These are phyloP conservation scores for Oryzaephilus surinamensis DNA, from an alignment of 1,140 invertebrate genomes.

Conservation along the genomic window DNA sequence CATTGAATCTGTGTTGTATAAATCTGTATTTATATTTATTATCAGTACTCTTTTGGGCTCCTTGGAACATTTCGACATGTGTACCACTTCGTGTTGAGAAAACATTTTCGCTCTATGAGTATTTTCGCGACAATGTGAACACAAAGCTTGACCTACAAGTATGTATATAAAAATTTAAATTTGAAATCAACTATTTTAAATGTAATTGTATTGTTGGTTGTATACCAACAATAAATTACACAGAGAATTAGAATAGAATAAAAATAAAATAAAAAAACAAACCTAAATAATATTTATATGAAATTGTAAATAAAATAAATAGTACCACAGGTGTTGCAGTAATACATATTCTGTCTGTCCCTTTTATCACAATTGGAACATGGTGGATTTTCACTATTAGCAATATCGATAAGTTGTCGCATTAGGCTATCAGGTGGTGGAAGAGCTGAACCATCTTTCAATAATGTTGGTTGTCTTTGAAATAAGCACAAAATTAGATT, in stretches of 20 bases:
- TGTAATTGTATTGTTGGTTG: not conserved
- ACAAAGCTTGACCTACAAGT: slow-evolving; percentile 55
- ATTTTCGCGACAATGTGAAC: slow-evolving; percentile 55
- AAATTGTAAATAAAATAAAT: slow-evolving; percentile 1
- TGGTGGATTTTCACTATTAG: slow-evolving; percentile 55
- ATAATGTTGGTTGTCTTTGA: slow-evolving; percentile 44
- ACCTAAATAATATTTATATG: slow-evolving; percentile 3
- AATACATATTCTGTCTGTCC: slow-evolving; percentile 54
- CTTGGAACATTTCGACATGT: slow-evolving; percentile 57
- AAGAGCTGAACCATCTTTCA: slow-evolving; percentile 48
- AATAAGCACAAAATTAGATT: slow-evolving; percentile 5
- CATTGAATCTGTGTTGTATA: not conserved
- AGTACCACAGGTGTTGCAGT: slow-evolving; percentile 57
- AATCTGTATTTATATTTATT: not conserved
- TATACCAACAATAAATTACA: not conserved
- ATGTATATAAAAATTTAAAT: not conserved
- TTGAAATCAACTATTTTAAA: not conserved
- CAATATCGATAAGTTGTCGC: slow-evolving; percentile 51
- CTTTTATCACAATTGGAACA: slow-evolving; percentile 61
- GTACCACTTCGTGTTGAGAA: slow-evolving; percentile 57
- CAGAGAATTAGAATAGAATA: slow-evolving; percentile 1
- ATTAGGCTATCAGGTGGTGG: slow-evolving; percentile 53
- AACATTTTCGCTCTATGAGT: slow-evolving; percentile 67
- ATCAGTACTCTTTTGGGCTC: slow-evolving; percentile 54
- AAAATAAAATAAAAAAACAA: slow-evolving; percentile 5